These are phyloP conservation scores for Turnix velox DNA, from an alignment of 2,113 vertebrate genomes.

Conservation along the genomic window DNA sequence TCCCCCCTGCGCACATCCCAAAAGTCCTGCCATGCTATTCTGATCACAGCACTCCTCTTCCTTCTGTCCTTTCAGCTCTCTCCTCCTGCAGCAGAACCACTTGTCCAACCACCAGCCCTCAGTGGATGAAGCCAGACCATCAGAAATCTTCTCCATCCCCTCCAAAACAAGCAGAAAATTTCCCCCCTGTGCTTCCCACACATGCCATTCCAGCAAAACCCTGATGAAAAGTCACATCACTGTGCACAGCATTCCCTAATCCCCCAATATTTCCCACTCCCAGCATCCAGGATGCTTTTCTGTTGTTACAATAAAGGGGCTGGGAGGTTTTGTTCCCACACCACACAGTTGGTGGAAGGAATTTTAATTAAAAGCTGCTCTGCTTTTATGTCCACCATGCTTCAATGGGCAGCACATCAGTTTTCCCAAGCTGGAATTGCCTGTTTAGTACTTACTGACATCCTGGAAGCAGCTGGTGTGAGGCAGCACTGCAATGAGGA, in stretches of 20 bases:
- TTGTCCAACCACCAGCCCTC: not conserved
- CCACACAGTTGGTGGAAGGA: not conserved
- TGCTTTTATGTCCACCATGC: conserved; percentile 26
- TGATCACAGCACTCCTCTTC: too few species aligned
- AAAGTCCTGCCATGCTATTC: too few species aligned
- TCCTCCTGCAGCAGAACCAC: not conserved
- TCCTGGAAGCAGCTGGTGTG: not conserved
- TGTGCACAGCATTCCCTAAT: not conserved
- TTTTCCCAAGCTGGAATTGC: not conserved
- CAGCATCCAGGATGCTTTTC: not conserved
- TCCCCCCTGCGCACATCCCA: too few species aligned
- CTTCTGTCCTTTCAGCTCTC: not conserved
- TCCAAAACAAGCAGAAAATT: not conserved
- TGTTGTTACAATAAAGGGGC: not conserved
- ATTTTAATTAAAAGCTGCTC: conserved; percentile 35
- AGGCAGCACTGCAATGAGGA: not conserved
- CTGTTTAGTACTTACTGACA: not conserved
- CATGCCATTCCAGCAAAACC: not conserved
- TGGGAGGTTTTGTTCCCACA: not conserved
- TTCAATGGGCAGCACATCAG: not conserved
- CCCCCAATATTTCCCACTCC: not conserved
- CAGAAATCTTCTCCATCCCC: too few species aligned
- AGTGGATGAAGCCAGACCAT: conserved; percentile 30
- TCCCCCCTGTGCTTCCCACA: not conserved
- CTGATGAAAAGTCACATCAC: not conserved